These are phyloP conservation scores for Choristoneura fumiferana DNA, from an alignment of 1,140 invertebrate species.

Conservation along the genomic window DNA sequence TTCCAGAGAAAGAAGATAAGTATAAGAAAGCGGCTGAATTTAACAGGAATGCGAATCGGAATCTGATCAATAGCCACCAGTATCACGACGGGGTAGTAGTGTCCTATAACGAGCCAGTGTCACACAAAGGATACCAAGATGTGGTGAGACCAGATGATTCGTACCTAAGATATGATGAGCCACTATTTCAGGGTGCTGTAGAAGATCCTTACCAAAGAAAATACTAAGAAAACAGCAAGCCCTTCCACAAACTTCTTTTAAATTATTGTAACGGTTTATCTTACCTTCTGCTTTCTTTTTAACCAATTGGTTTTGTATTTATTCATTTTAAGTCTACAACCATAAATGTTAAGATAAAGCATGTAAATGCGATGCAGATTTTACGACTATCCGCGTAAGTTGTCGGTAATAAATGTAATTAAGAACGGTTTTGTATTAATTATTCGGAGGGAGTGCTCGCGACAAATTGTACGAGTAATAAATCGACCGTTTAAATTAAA, in stretches of 20 bases:
- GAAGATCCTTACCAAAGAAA: slow-evolving; percentile 71
- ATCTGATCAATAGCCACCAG: slow-evolving; percentile 71
- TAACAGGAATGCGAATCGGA: slow-evolving; percentile 50
- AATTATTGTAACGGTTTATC: too few relatives aligned
- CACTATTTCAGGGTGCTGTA: slow-evolving; percentile 63
- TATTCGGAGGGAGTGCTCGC: slow-evolving; percentile 52
- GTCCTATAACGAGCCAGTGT: slow-evolving; percentile 50
- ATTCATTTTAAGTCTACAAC: not conserved
- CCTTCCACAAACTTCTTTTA: too few relatives aligned
- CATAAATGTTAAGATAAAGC: too few relatives aligned
- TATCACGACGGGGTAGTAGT: slow-evolving; percentile 59
- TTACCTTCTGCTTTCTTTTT: not conserved
- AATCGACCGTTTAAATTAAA: slow-evolving; percentile 76
- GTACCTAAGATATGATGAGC: slow-evolving; percentile 68
- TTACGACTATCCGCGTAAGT: slow-evolving; percentile 51
- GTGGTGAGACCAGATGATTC: slow-evolving; percentile 56
- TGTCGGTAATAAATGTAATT: slow-evolving; percentile 68
- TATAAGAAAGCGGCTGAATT: slow-evolving; percentile 39
- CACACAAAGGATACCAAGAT: slow-evolving; percentile 63
- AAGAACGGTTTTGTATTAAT: slow-evolving; percentile 65
- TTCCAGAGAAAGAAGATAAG: slow-evolving; percentile 68
- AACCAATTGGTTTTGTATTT: not conserved
- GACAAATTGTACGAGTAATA: slow-evolving; percentile 76
- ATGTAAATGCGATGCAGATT: slow-evolving; percentile 25
- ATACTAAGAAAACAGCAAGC: slow-evolving; percentile 38